Evolutionary conservation across 2,888 invertebrate species (phyloP).

Genomic region (Metalampra italica): DNA sequence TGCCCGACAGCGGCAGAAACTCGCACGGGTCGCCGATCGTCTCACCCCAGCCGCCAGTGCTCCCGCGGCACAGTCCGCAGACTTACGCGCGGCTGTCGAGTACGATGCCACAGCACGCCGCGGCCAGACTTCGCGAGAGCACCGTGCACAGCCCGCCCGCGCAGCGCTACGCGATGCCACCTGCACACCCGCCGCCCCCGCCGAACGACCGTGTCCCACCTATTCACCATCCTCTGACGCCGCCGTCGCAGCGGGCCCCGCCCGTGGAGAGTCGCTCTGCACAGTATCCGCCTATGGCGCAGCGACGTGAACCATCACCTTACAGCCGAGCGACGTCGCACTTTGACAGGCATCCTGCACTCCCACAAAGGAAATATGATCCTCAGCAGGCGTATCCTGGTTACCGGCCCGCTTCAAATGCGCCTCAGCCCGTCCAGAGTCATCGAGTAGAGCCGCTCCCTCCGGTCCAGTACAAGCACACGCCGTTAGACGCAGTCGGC

Average conservation of each 20-base stretch:
- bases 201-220: constrained; percentile 71
- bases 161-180: constrained; percentile 51
- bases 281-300: constrained; percentile 49
- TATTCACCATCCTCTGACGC: constrained; percentile 61
- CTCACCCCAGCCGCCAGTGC: constrained; percentile 56
- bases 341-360: constrained; percentile 55
- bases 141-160: constrained; percentile 52
- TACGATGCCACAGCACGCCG: constrained; percentile 55
- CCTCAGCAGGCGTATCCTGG: constrained; percentile 67
- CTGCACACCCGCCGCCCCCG: constrained; percentile 55
- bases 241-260: constrained; percentile 44
- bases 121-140: constrained; percentile 53
- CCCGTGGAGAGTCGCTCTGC: constrained; percentile 44
- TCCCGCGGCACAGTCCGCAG: constrained; percentile 61
- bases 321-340: constrained; percentile 46
- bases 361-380: constrained; percentile 64
- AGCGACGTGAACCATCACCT: constrained; percentile 57
- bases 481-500: constrained; percentile 43
- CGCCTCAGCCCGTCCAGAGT: constrained; percentile 49
- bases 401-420: constrained; percentile 50
- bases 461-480: constrained; percentile 54
- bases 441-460: constrained; percentile 58
- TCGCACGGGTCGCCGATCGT: constrained; percentile 45
- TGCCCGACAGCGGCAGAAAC: constrained; percentile 46
- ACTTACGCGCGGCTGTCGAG: constrained; percentile 60